A percentile compares a stretch with the other conserved stretches of the same genome.
Evolutionary conservation across 1,140 invertebrate genomes (phyloP).

Genomic region (Drosophila pruinosa): DNA sequence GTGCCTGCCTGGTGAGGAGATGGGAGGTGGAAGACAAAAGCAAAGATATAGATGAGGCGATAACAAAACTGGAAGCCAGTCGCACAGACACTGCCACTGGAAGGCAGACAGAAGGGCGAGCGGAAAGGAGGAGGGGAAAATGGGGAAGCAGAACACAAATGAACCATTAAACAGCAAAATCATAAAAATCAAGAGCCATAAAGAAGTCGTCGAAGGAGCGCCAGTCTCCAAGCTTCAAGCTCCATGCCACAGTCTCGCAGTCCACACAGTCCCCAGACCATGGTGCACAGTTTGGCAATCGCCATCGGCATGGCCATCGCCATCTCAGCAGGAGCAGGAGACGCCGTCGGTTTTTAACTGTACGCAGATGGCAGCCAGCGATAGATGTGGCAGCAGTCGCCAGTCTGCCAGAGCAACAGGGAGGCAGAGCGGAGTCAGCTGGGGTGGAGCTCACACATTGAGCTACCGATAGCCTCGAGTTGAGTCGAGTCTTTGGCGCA

Average conservation of each 20-base stretch:
- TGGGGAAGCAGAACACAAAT: slow-evolving; percentile 59
- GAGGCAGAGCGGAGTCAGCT: background rate
- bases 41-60: slow-evolving; percentile 60
- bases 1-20: background rate
- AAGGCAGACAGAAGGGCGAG: background rate
- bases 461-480: slow-evolving; percentile 22
- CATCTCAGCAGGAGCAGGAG: slow-evolving; percentile 24
- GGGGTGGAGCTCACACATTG: background rate
- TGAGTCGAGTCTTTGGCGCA: slow-evolving; percentile 59
- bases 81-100: slow-evolving; percentile 14
- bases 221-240: slow-evolving; percentile 37
- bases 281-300: slow-evolving; percentile 7
- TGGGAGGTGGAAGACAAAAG: slow-evolving; percentile 11
- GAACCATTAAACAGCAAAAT: slow-evolving; percentile 81
- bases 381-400: slow-evolving; percentile 53
- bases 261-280: background rate
- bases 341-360: slow-evolving; percentile 54
- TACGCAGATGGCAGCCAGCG: slow-evolving; percentile 69
- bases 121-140: background rate
- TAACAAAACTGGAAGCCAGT: slow-evolving; percentile 74
- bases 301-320: slow-evolving; percentile 22
- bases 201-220: slow-evolving; percentile 78
- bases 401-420: slow-evolving; percentile 10
- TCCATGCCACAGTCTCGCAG: slow-evolving; percentile 3
- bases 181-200: slow-evolving; percentile 82